These are phyloP conservation scores for Alcis repandata DNA, from an alignment of 2,888 invertebrate genomes.

Conservation along the genomic window DNA sequence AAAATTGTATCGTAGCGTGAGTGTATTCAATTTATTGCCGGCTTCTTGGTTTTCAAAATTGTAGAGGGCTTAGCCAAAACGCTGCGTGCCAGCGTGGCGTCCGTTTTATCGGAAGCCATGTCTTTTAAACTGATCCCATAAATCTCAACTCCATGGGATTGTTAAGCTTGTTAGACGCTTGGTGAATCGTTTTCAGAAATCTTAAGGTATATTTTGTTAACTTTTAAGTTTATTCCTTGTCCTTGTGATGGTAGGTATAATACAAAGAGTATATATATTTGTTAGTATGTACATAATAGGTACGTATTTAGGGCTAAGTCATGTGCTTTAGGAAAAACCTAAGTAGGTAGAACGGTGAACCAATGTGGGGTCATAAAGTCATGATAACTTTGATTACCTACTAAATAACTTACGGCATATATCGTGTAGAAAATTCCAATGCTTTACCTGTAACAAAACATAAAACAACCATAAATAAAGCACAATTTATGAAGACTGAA, in stretches of 20 bases:
- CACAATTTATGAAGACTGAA: neutral
- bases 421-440: conserved; percentile 1
- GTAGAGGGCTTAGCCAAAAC: neutral
- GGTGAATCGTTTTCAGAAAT: too few species aligned
- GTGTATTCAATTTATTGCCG: conserved; percentile 31
- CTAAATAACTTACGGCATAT: neutral
- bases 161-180: neutral
- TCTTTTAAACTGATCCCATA: neutral
- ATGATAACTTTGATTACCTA: neutral
- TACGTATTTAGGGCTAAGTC: neutral
- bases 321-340: neutral
- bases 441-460: conserved; percentile 44
- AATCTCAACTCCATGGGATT: neutral
- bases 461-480: conserved; percentile 15
- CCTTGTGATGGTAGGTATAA: too few species aligned
- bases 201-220: too few species aligned
- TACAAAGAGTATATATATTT: too few species aligned
- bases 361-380: neutral
- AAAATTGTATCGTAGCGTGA: conserved; percentile 36
- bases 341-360: too few species aligned
- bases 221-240: too few species aligned
- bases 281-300: too few species aligned
- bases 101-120: neutral
- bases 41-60: conserved; percentile 24
- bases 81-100: conserved; percentile 3